Evolutionary conservation across 2,888 invertebrate species (phyloP).

Genomic region (Oscheius sp.): DNA sequence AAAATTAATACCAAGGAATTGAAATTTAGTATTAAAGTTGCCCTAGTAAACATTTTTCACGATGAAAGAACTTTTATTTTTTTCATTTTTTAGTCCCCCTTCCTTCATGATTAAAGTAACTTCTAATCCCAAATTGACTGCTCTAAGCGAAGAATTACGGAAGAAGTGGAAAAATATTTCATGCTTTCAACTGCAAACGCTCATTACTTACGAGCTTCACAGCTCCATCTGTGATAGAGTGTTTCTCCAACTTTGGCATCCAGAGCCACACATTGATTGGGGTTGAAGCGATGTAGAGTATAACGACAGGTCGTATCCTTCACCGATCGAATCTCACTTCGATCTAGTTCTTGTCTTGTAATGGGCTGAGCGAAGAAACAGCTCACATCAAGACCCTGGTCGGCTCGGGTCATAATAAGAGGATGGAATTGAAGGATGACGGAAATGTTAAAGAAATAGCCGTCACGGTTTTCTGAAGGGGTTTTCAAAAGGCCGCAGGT

Average conservation of each 20-base stretch:
- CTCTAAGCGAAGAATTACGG: no score
- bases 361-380: constrained; percentile 60
- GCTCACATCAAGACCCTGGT: constrained; percentile 59
- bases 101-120: no score
- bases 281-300: constrained; percentile 59
- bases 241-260: constrained; percentile 69
- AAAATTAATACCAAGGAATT: no score
- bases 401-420: constrained; percentile 65
- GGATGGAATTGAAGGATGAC: constrained; percentile 69
- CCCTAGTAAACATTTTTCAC: no score
- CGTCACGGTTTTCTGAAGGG: constrained; percentile 53
- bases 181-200: background rate
- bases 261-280: constrained; percentile 65
- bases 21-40: no score
- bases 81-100: no score
- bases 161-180: no score
- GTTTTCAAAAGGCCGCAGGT: constrained; percentile 61
- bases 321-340: constrained; percentile 48
- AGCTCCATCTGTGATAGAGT: constrained; percentile 68
- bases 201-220: constrained; percentile 56
- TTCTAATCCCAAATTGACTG: no score
- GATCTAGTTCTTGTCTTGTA: constrained; percentile 53
- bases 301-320: constrained; percentile 64
- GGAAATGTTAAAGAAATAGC: constrained; percentile 63
- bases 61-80: no score